Percentiles rank a stretch among this genome's conserved stretches.
These are phyloP conservation scores for Caenorhabditis sulstoni DNA, from an alignment of 2,888 invertebrate species.

Conservation along the genomic window DNA sequence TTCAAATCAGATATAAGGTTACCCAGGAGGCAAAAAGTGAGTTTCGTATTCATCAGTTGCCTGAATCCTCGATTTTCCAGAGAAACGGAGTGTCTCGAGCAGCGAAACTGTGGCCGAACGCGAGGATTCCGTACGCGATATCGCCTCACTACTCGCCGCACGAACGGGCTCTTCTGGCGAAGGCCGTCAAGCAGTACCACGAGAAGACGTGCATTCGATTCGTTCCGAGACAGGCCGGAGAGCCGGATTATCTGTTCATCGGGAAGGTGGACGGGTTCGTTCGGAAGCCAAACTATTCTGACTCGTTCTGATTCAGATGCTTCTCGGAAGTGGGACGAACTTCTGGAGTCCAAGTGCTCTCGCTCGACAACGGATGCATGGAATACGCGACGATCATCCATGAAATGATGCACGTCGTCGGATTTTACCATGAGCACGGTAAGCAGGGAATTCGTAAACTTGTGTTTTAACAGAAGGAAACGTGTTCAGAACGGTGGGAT, in stretches of 20 bases:
- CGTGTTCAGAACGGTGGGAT: slow-evolving; percentile 78
- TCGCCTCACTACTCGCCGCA: slow-evolving; percentile 79
- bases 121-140: slow-evolving; percentile 80
- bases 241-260: slow-evolving; percentile 79
- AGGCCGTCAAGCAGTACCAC: slow-evolving; percentile 80
- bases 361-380: slow-evolving; percentile 80
- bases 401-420: slow-evolving; percentile 79
- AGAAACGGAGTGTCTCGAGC: slow-evolving; percentile 79
- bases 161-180: slow-evolving; percentile 79
- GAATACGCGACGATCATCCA: slow-evolving; percentile 80
- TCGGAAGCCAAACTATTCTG: neutral
- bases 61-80: slow-evolving; percentile 42
- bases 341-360: slow-evolving; percentile 79
- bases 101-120: slow-evolving; percentile 80
- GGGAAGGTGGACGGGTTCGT: slow-evolving; percentile 79
- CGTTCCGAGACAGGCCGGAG: slow-evolving; percentile 76
- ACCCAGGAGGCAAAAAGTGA: slow-evolving; percentile 60
- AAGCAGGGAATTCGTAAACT: neutral
- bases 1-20: slow-evolving; percentile 76
- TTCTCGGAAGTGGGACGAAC: slow-evolving; percentile 80
- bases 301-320: slow-evolving; percentile 66
- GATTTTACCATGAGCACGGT: slow-evolving; percentile 80
- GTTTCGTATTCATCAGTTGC: neutral
- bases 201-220: slow-evolving; percentile 80
- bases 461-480: neutral